Conservation (phyloP, 2,113 vertebrate species). For the Dromaius novaehollandiae region DNA sequence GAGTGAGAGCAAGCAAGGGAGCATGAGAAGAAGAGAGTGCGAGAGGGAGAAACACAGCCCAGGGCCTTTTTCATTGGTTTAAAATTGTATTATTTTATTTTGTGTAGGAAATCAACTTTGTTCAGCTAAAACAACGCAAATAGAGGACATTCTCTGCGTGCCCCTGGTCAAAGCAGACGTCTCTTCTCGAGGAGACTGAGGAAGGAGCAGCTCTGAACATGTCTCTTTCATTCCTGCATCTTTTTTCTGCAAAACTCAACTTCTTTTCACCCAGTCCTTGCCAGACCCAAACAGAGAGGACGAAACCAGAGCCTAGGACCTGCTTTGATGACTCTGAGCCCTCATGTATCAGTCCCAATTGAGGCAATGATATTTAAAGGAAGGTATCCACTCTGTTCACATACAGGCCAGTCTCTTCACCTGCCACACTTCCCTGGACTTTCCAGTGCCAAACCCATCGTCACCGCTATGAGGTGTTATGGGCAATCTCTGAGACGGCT, state of each 20-base stretch:
- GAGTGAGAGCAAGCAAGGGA: no score
- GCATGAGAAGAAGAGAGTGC: no score
- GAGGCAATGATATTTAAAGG: background rate
- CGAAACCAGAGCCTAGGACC: background rate
- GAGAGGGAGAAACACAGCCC: rapidly evolving
- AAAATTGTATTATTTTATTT: background rate
- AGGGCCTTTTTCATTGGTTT: background rate
- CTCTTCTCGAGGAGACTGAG: background rate
- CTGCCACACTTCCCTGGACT: background rate
- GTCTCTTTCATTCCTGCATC: background rate
- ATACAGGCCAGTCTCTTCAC: background rate
- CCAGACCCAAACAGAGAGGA: background rate
- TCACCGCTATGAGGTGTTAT: background rate
- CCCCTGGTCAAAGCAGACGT: background rate
- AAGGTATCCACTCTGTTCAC: no score
- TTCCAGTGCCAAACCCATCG: background rate
- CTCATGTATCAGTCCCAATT: background rate
- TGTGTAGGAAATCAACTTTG: background rate
- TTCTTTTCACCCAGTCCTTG: background rate
- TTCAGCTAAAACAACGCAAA: background rate
- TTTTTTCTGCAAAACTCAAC: background rate
- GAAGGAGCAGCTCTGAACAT: background rate
- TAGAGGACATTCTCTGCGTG: background rate
- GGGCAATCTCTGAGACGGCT: background rate
- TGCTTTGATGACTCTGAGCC: background rate